Evolutionary conservation across 2,888 invertebrate genomes (phyloP).

Genomic region (Eumerus sabulonum): DNA sequence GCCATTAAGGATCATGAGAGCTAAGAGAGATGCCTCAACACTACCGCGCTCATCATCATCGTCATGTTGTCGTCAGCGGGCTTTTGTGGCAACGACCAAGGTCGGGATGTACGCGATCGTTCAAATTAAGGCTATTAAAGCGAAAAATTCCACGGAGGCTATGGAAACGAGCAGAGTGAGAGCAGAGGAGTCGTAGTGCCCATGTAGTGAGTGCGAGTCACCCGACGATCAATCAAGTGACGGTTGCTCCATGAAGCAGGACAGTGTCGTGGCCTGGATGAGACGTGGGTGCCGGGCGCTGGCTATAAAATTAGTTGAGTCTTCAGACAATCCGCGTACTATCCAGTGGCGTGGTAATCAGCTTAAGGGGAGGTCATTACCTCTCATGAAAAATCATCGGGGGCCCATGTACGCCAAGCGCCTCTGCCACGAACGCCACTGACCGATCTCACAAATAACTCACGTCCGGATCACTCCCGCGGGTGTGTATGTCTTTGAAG

Average conservation of each 20-base stretch:
- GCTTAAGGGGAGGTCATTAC: too few species aligned
- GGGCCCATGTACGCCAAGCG: too few species aligned
- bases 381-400: too few species aligned
- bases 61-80: conserved; percentile 40
- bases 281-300: conserved; percentile 57
- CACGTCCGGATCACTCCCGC: background rate
- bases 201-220: conserved; percentile 49
- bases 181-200: conserved; percentile 47
- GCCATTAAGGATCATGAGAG: conserved; percentile 65
- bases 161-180: background rate
- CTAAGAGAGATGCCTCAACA: too few species aligned
- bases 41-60: background rate
- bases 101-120: conserved; percentile 53
- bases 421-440: too few species aligned
- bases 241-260: conserved; percentile 45
- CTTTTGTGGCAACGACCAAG: conserved; percentile 53
- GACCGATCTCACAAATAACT: conserved; percentile 52
- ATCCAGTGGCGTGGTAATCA: too few species aligned
- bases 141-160: conserved; percentile 40
- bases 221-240: conserved; percentile 60
- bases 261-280: conserved; percentile 4
- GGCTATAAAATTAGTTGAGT: conserved; percentile 67
- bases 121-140: conserved; percentile 61
- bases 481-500: conserved; percentile 42
- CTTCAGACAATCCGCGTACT: conserved; percentile 54